These are phyloP conservation scores for Drosophila monieri DNA, from an alignment of 2,888 invertebrate species.

Conservation along the genomic window DNA sequence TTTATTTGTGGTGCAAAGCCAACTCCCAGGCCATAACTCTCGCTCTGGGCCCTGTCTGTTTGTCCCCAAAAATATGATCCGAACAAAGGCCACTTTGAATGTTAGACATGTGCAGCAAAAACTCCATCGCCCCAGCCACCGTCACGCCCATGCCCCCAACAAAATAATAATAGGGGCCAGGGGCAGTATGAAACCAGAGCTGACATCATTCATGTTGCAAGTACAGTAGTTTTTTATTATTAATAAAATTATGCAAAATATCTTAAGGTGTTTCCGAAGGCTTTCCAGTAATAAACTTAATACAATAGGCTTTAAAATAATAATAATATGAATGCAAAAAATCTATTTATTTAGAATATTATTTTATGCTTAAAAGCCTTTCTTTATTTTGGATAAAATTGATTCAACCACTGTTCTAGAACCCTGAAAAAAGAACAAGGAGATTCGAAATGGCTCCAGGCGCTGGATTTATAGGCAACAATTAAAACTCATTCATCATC, in stretches of 20 bases:
- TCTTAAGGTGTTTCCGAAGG: too few species aligned
- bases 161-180: conserved; percentile 37
- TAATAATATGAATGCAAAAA: neutral
- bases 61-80: conserved; percentile 18
- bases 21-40: conserved; percentile 54
- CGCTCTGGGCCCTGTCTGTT: conserved; percentile 30
- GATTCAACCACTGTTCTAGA: conserved; percentile 27
- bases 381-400: neutral
- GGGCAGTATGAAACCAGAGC: conserved; percentile 65
- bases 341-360: neutral
- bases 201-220: conserved; percentile 72
- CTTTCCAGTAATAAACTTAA: too few species aligned
- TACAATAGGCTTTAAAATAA: too few species aligned
- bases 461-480: conserved; percentile 74
- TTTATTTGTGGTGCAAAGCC: conserved; percentile 44
- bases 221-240: conserved; percentile 15
- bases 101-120: conserved; percentile 69
- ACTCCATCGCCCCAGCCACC: conserved; percentile 46
- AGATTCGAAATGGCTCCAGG: conserved; percentile 49
- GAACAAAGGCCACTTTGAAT: conserved; percentile 70
- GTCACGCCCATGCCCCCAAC: conserved; percentile 51
- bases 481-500: conserved; percentile 80
- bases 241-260: neutral
- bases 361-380: too few species aligned
- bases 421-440: conserved; percentile 29